phyloP scores from a whole-genome alignment of 2,888 invertebrate genomes.

The Listrodromus nycthemerus region DNA sequence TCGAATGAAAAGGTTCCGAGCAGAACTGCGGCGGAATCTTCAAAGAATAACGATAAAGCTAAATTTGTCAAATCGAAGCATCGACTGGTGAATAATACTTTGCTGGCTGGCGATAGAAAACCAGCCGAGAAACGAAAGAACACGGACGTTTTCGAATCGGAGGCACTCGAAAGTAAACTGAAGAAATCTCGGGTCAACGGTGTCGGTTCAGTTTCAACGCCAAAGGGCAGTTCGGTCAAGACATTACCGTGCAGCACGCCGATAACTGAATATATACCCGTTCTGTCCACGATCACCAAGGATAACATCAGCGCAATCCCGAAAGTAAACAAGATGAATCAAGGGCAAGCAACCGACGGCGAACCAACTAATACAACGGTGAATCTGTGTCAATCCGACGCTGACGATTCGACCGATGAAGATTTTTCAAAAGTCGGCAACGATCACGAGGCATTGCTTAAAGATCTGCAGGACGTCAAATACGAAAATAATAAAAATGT shows the following conservation, averaged over 20 bases:
- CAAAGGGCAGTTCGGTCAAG: background rate
- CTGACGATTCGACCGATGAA: constrained; percentile 10
- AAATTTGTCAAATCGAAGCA: constrained; percentile 1
- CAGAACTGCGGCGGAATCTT: background rate
- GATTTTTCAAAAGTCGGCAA: background rate
- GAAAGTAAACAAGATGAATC: background rate
- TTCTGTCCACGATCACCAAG: background rate
- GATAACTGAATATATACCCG: background rate
- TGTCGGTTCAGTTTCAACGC: background rate
- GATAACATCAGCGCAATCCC: constrained; percentile 17
- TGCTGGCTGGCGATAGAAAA: background rate
- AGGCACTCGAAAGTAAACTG: background rate
- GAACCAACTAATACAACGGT: background rate
- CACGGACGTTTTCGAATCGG: background rate
- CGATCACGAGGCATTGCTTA: constrained; percentile 20
- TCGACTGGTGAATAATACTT: background rate
- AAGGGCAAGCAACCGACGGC: background rate
- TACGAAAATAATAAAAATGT: background rate
- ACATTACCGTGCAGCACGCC: constrained; percentile 23
- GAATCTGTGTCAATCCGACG: background rate
- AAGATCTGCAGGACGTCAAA: constrained; percentile 13
- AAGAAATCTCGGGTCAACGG: background rate
- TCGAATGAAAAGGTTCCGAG: background rate
- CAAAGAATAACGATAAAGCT: background rate
- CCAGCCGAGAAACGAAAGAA: background rate